Percentiles rank a stretch among this genome's conserved stretches.
phyloP scores from a whole-genome alignment of 2,888 invertebrate species.

The Busseola fusca region DNA sequence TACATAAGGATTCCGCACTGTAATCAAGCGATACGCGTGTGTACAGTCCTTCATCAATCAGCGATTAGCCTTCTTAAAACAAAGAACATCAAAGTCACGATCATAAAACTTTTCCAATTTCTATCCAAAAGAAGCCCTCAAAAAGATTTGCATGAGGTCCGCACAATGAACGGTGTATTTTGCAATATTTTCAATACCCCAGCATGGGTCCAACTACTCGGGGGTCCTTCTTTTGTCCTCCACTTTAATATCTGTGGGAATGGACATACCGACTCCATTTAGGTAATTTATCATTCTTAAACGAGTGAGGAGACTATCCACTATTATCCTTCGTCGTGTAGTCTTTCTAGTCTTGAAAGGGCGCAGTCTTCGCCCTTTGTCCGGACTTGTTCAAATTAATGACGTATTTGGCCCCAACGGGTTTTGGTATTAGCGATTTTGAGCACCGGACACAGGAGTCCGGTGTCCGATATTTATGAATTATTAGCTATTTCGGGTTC shows the following conservation, averaged over 20 bases:
- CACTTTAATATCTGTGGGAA: conserved; percentile 89
- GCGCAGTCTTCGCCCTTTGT: conserved; percentile 80
- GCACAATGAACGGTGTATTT: conserved; percentile 81
- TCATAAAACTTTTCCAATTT: conserved; percentile 86
- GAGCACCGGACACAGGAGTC: conserved; percentile 69
- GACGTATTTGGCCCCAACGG: conserved; percentile 81
- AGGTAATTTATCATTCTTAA: conserved; percentile 89
- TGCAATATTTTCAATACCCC: conserved; percentile 87
- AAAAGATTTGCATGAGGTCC: conserved; percentile 85
- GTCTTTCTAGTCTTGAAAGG: conserved; percentile 73
- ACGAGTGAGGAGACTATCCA: conserved; percentile 83
- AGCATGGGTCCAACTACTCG: conserved; percentile 83
- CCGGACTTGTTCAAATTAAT: conserved; percentile 74
- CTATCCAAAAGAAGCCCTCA: conserved; percentile 81
- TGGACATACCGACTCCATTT: conserved; percentile 88
- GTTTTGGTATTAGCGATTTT: conserved; percentile 74
- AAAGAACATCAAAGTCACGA: conserved; percentile 80
- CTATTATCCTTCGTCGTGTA: conserved; percentile 76
- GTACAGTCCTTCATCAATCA: conserved; percentile 18
- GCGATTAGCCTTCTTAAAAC: conserved; percentile 75
- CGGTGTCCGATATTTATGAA: conserved; percentile 85
- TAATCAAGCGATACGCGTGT: not conserved
- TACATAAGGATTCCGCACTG: not conserved
- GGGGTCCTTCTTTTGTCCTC: conserved; percentile 83
- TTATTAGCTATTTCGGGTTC: conserved; percentile 83